Conservation (phyloP, 2,888 invertebrate species). For the Neoascia interrupta region DNA sequence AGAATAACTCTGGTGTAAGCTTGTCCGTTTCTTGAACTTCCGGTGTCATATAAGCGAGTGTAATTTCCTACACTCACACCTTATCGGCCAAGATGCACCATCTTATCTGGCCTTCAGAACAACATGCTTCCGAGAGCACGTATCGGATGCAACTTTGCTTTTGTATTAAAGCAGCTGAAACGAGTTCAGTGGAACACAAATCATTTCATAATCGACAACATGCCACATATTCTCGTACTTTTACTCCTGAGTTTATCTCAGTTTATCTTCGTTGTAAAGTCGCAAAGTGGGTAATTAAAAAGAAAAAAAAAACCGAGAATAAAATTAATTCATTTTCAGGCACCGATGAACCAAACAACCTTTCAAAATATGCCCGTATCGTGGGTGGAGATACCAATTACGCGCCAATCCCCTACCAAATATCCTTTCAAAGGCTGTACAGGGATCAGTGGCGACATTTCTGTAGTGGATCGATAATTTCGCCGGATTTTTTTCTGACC, state of each 20-base stretch:
- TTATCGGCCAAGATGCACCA: too few relatives aligned
- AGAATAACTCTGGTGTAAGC: too few relatives aligned
- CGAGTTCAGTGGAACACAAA: background rate
- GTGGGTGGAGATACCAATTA: conserved; percentile 16
- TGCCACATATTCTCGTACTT: background rate
- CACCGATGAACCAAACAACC: background rate
- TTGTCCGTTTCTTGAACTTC: too few relatives aligned
- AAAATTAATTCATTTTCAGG: background rate
- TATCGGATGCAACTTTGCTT: too few relatives aligned
- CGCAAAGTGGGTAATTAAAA: background rate
- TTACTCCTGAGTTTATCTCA: background rate
- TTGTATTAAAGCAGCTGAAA: conserved; percentile 19
- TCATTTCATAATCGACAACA: background rate
- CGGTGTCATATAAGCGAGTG: too few relatives aligned
- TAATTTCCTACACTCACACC: too few relatives aligned
- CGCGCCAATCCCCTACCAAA: conserved; percentile 73
- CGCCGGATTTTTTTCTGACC: conserved; percentile 76
- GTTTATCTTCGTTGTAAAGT: background rate
- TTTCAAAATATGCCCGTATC: conserved; percentile 7
- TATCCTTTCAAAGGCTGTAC: conserved; percentile 75
- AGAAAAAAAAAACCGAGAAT: too few relatives aligned
- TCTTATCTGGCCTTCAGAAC: too few relatives aligned
- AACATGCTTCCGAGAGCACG: too few relatives aligned
- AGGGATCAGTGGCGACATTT: conserved; percentile 75
- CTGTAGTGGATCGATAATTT: conserved; percentile 78